phyloP scores from a whole-genome alignment of 2,797 vertebrate genomes.

The Lepus townsendii region DNA sequence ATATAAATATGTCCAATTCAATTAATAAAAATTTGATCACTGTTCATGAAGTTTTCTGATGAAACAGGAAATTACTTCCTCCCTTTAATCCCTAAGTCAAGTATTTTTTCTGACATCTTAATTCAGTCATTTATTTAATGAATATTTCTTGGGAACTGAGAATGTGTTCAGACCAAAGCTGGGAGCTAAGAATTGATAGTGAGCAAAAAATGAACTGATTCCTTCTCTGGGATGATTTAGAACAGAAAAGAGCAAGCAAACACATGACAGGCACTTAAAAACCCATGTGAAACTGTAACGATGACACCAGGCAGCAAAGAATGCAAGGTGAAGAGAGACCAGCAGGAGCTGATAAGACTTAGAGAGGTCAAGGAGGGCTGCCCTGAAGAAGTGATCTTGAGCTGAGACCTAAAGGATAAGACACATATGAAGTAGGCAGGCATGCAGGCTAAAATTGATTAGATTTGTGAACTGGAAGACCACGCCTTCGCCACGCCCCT shows the following conservation, averaged over 20 bases:
- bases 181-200: neutral
- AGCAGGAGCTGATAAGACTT: accelerated
- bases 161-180: neutral
- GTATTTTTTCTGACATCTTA: neutral
- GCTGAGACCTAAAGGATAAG: neutral
- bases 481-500: no score
- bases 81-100: neutral
- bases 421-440: neutral
- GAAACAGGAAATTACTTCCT: conserved; percentile 3
- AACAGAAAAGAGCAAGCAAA: neutral
- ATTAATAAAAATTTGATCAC: neutral
- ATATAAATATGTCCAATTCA: conserved; percentile 5
- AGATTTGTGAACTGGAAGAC: no score
- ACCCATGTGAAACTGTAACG: neutral
- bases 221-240: neutral
- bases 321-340: neutral
- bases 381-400: neutral
- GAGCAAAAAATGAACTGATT: neutral
- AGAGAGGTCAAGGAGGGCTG: neutral
- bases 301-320: neutral
- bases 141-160: neutral
- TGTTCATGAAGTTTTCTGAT: neutral
- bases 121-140: conserved; percentile 3
- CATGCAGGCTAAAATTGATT: no score
- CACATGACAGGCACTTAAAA: neutral